Conservation (phyloP, 1,140 invertebrate species). For the Drosophila eugracilis region DNA sequence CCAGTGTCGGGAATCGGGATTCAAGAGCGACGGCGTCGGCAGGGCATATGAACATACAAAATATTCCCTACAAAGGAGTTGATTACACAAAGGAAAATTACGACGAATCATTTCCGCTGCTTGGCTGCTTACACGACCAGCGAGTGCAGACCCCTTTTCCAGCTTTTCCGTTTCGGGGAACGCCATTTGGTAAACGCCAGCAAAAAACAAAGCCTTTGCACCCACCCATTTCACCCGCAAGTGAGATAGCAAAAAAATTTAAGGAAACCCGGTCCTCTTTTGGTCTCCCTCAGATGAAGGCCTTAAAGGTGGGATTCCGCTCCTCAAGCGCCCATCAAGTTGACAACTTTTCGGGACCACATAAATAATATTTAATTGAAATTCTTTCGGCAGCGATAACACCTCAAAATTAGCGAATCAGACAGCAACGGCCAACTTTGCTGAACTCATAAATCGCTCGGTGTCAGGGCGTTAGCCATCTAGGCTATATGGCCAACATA, state of each 20-base stretch:
- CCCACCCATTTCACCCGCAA: conserved; percentile 34
- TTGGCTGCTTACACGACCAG: conserved; percentile 83
- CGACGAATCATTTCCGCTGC: conserved; percentile 84
- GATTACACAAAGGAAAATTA: conserved; percentile 85
- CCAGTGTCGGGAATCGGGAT: conserved; percentile 38
- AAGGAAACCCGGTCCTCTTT: conserved; percentile 22
- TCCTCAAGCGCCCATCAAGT: conserved; percentile 30
- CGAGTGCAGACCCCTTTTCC: conserved; percentile 31
- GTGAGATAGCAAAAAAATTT: conserved; percentile 70
- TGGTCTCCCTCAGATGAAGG: conserved; percentile 18
- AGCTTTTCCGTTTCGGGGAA: not conserved
- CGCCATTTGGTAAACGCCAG: conserved; percentile 60
- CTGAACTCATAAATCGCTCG: conserved; percentile 61
- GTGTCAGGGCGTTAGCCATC: conserved; percentile 57
- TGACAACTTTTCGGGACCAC: conserved; percentile 63
- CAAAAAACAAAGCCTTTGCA: conserved; percentile 66
- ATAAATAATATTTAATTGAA: conserved; percentile 84
- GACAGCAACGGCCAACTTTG: conserved; percentile 66
- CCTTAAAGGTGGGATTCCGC: conserved; percentile 10
- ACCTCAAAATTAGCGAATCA: conserved; percentile 63
- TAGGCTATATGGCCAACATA: too few species aligned
- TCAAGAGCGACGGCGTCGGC: conserved; percentile 65
- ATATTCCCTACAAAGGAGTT: conserved; percentile 83
- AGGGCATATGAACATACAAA: conserved; percentile 81
- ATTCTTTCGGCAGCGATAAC: conserved; percentile 60